Percentiles rank a stretch among this genome's conserved stretches.
These are phyloP conservation scores for Mastomys coucha DNA, from an alignment of 2,113 vertebrate genomes.

Conservation along the genomic window DNA sequence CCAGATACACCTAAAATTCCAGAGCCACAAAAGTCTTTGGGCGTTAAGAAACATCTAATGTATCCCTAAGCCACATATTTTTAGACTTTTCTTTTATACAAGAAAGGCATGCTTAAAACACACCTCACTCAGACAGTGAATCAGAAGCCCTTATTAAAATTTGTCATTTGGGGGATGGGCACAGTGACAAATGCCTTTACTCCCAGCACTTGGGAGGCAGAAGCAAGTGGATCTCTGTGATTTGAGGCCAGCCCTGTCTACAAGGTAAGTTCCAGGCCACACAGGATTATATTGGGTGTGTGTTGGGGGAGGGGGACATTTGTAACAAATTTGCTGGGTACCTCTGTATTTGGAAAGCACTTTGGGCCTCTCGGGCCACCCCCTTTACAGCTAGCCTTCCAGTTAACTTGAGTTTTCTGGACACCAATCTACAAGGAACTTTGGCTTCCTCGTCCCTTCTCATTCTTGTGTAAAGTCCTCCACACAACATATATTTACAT, in stretches of 20 bases:
- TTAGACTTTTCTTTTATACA: constrained; percentile 16
- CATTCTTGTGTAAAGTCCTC: neutral
- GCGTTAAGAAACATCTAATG: constrained; percentile 30
- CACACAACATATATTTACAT: neutral
- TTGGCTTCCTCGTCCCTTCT: neutral
- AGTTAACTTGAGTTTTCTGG: neutral
- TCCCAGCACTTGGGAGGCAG: neutral
- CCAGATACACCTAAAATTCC: constrained; percentile 26
- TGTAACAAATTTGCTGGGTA: neutral
- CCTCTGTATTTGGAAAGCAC: neutral
- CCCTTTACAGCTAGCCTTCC: neutral
- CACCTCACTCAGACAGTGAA: constrained; percentile 22
- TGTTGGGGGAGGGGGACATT: neutral
- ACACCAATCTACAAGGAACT: neutral
- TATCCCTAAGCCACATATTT: constrained; percentile 10
- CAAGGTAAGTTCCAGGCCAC: neutral
- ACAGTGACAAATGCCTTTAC: neutral
- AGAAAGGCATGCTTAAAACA: constrained; percentile 60
- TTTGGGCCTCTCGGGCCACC: neutral
- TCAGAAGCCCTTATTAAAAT: constrained; percentile 49
- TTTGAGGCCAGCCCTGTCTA: neutral
- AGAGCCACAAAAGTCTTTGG: neutral
- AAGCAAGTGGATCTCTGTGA: neutral
- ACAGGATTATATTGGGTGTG: neutral
- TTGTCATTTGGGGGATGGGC: neutral